phyloP scores from a whole-genome alignment of 2,797 vertebrate species.

The Notolabrus celidotus region DNA sequence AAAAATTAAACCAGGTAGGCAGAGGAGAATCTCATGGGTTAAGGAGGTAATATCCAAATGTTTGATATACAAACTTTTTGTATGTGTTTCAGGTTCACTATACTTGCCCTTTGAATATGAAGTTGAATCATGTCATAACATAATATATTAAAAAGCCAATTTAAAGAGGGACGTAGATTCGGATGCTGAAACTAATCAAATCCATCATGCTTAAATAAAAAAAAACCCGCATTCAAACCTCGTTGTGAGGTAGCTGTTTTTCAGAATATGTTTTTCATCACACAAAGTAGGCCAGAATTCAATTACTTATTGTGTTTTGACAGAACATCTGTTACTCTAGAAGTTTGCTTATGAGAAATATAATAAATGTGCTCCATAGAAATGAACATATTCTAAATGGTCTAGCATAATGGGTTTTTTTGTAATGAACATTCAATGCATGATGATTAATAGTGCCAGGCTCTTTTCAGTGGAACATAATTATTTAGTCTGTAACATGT shows the following conservation, averaged over 20 bases:
- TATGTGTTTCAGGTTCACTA: no score
- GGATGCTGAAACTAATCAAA: slow-evolving; percentile 9
- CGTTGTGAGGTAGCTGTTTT: slow-evolving; percentile 19
- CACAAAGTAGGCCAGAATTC: slow-evolving; percentile 30
- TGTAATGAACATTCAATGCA: slow-evolving; percentile 55
- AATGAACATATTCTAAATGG: slow-evolving; percentile 60
- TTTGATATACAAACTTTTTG: no score
- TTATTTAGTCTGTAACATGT: slow-evolving; percentile 68
- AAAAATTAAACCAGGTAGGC: not conserved
- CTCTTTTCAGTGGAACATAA: slow-evolving; percentile 64
- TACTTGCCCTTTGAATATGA: no score
- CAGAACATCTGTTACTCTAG: slow-evolving; percentile 66
- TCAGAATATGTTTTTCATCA: slow-evolving; percentile 49
- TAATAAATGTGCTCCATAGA: slow-evolving; percentile 64
- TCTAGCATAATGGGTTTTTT: slow-evolving; percentile 72
- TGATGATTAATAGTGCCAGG: slow-evolving; percentile 69
- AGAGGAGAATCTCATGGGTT: not conserved
- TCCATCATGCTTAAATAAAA: slow-evolving; percentile 23
- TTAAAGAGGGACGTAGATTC: not conserved
- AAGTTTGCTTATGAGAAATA: slow-evolving; percentile 60
- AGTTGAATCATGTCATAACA: no score
- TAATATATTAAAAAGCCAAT: no score
- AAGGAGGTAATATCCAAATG: no score
- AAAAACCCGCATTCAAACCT: slow-evolving; percentile 20
- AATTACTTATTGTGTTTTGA: slow-evolving; percentile 66